Evolutionary conservation across 2,113 vertebrate genomes (phyloP).

Genomic region (Puntigrus tetrazona): DNA sequence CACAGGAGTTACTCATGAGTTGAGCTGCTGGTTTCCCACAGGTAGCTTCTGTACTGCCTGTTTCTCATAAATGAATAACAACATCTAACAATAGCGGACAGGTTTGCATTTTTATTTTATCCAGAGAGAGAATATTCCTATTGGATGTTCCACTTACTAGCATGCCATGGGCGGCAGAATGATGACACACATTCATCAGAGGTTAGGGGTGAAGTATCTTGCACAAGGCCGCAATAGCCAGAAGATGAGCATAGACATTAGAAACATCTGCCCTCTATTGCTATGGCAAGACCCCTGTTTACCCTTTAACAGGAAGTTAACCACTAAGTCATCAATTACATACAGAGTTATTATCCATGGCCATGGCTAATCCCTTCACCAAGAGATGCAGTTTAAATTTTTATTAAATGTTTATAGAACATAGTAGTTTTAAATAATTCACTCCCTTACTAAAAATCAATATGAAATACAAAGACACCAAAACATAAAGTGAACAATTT

Average conservation of each 20-base stretch:
- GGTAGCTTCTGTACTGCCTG: background rate
- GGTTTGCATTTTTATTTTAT: background rate
- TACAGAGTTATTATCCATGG: background rate
- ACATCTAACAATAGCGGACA: background rate
- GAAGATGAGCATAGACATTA: background rate
- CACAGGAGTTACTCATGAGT: background rate
- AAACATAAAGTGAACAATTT: too few relatives aligned
- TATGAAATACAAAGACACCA: too few relatives aligned
- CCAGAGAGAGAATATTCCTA: background rate
- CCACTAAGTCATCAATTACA: conserved; percentile 1
- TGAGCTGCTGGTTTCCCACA: background rate
- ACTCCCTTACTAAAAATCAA: too few relatives aligned
- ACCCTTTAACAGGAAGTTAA: background rate
- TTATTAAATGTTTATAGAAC: too few relatives aligned
- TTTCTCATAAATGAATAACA: background rate
- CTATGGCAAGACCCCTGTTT: background rate
- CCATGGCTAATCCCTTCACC: background rate
- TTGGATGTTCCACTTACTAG: background rate
- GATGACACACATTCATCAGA: conserved; percentile 8
- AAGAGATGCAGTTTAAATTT: background rate
- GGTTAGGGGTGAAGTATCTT: conserved; percentile 8
- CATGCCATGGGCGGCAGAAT: background rate
- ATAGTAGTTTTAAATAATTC: too few relatives aligned
- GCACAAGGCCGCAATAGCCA: background rate
- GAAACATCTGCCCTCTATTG: background rate